These are phyloP conservation scores for Petrolisthes cinctipes DNA, from an alignment of 2,888 invertebrate species.

Conservation along the genomic window DNA sequence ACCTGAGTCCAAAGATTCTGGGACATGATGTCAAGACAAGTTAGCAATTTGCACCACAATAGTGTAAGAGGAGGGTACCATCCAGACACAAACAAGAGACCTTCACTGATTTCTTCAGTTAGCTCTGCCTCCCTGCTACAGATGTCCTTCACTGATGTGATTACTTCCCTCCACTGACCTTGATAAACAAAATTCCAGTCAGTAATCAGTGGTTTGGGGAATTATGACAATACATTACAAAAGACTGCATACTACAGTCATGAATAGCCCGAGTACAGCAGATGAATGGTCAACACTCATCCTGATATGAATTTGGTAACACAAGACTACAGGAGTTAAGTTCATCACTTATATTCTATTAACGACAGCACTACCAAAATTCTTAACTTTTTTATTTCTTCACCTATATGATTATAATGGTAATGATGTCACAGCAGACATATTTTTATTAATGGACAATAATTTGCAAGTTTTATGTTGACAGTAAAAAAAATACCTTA, in stretches of 20 bases:
- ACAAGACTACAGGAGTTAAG: no score
- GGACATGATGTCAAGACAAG: constrained; percentile 80
- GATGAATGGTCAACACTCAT: no score
- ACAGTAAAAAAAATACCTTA: no score
- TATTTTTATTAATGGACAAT: no score
- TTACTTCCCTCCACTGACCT: constrained; percentile 60
- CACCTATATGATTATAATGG: no score
- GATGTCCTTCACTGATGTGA: constrained; percentile 53
- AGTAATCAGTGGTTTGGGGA: not conserved
- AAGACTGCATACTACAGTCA: not conserved
- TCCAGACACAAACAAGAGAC: constrained; percentile 74
- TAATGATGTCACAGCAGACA: no score
- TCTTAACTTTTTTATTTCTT: no score
- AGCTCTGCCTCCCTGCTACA: constrained; percentile 48
- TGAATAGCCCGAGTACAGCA: not conserved
- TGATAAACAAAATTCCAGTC: not conserved
- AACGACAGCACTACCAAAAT: no score
- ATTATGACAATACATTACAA: not conserved
- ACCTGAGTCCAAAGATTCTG: constrained; percentile 78
- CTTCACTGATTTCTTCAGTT: constrained; percentile 72
- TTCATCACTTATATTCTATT: no score
- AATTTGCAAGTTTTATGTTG: no score
- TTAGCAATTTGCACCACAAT: constrained; percentile 84
- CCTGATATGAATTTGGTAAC: no score
- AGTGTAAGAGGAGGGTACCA: constrained; percentile 79